These are phyloP conservation scores for Lepus americanus DNA, from an alignment of 2,113 vertebrate genomes.

Conservation along the genomic window DNA sequence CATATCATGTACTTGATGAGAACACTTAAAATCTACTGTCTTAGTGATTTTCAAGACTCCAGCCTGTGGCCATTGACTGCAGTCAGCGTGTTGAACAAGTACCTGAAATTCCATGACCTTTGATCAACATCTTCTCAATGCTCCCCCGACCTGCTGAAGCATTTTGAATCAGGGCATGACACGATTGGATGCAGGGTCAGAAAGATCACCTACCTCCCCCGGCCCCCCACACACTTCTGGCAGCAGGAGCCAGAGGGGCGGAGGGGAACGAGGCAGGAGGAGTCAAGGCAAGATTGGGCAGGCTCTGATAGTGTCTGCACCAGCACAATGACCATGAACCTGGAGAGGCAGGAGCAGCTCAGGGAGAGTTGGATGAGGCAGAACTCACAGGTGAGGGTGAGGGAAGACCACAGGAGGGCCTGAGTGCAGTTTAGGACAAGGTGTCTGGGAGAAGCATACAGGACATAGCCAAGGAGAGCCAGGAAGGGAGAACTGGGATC, in stretches of 20 bases:
- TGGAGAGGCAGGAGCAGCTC: neutral
- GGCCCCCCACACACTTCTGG: too few species aligned
- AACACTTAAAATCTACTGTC: neutral
- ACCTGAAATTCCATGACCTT: neutral
- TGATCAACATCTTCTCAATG: neutral
- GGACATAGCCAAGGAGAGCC: neutral
- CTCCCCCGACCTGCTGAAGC: neutral
- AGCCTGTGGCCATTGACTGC: neutral
- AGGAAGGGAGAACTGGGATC: neutral
- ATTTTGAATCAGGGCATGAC: conserved; percentile 30
- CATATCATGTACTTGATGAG: neutral
- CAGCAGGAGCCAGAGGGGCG: neutral
- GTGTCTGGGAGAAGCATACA: neutral
- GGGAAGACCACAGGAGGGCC: neutral
- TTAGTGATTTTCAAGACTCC: neutral
- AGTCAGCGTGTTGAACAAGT: neutral
- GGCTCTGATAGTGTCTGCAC: neutral
- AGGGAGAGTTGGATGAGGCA: conserved; percentile 23
- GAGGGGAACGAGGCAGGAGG: neutral
- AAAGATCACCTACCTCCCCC: neutral
- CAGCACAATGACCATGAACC: neutral
- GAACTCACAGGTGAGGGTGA: neutral
- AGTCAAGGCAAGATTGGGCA: neutral
- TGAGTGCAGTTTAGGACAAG: neutral
- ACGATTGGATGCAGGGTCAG: conserved; percentile 21